Conservation (phyloP, 2,888 invertebrate genomes). For the Drosophila neoperkinsi region DNA sequence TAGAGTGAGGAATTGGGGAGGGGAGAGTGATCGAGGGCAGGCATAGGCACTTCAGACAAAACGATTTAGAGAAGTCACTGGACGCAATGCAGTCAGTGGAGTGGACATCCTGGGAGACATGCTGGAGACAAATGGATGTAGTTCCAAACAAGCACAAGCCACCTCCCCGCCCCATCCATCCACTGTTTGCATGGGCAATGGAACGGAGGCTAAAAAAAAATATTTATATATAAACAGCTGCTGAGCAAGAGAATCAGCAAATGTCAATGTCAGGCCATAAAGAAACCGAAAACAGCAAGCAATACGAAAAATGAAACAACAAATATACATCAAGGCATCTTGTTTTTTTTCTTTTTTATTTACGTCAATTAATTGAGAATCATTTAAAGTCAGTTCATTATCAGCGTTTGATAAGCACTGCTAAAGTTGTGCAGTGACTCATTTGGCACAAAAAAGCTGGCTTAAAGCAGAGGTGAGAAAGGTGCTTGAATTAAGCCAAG, state of each 20-base stretch:
- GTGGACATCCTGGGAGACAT: conserved; percentile 68
- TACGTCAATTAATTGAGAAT: conserved; percentile 22
- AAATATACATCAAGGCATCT: conserved; percentile 49
- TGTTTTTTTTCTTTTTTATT: conserved; percentile 11
- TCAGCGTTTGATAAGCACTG: conserved; percentile 30
- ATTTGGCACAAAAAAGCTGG: neutral
- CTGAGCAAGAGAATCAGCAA: conserved; percentile 65
- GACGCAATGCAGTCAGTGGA: conserved; percentile 42
- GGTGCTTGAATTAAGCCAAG: neutral
- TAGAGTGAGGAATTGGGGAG: neutral
- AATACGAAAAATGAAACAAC: conserved; percentile 27
- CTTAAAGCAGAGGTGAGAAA: neutral
- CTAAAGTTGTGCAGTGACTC: conserved; percentile 18
- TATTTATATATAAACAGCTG: conserved; percentile 19
- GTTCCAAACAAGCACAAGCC: conserved; percentile 1
- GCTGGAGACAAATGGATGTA: conserved; percentile 55
- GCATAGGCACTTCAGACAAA: conserved; percentile 62
- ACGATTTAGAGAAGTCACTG: conserved; percentile 42
- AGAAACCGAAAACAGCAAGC: conserved; percentile 48
- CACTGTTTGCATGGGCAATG: conserved; percentile 17
- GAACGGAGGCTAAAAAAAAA: conserved; percentile 29
- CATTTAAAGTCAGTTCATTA: conserved; percentile 16
- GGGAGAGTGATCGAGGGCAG: neutral
- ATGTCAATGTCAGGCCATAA: conserved; percentile 80
- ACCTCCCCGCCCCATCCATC: neutral